Base-by-base conservation (phyloP, 2,113 vertebrate genomes). In the Hirundichthys speculiger region DNA sequence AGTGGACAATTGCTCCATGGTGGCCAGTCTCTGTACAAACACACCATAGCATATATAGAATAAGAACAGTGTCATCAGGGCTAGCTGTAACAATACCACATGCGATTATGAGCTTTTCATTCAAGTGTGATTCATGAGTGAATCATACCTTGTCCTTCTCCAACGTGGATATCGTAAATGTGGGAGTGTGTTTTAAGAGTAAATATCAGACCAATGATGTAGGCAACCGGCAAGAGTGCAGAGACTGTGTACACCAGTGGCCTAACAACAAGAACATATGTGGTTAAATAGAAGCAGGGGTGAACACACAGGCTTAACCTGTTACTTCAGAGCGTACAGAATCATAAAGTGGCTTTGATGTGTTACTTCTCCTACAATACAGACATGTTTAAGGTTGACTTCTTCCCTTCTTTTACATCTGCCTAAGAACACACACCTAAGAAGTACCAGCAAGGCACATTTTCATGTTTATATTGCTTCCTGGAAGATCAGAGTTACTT, bases 101-200 rank as follows among this genome's bases (percentile, higher is more conserved):
- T 34, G 30, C 30, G 11, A 10, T 34, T 34, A 34, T 7, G 30
- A 34, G 30, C 2, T 7, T 34, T 5, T 10, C 30, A 5, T 34
- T 6, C 22, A 14, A 43, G 6, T 42, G 52, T 25, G 46, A 46
- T 3, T 3, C 11, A 9, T 0, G 16, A 43, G 13, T 34, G 51
- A 51, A 8, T 82, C 94, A 82, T 86, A 96, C 95, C 90, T 64
- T 90, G 92, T 69, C 90, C 92, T 48, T 90, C 90, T 41, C 86
- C 92, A 87, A 92, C 53, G 13, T 92, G 94, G 80, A 95, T 92
- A 80, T 95, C 91, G 10, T 94, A 93, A 80, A 95, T 95, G 85
- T 95, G 92, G 0, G 93, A 92, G 89, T 94, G 94, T 1, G 95
- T 94, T 88, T 96, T 96, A 75, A 94, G 89, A 2, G 94, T 95